phyloP scores from a whole-genome alignment of 1,140 invertebrate species.

The Zaprionus capensis region DNA sequence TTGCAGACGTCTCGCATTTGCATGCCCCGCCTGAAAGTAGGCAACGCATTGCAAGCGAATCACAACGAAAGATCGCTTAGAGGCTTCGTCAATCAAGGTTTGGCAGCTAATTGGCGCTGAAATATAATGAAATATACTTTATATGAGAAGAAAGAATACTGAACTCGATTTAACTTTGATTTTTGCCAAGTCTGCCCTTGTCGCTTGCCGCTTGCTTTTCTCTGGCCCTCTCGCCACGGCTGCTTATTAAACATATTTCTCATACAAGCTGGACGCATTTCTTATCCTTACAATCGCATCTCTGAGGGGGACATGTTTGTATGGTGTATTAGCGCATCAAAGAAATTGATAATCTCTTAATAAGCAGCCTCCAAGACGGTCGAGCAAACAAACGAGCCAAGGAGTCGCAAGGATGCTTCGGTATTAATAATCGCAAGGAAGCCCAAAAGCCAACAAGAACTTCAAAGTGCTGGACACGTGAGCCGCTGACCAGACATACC shows the following conservation, averaged over 20 bases:
- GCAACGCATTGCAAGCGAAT: conserved; percentile 10
- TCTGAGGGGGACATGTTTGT: conserved; percentile 30
- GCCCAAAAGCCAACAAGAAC: conserved; percentile 70
- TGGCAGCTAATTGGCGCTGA: background rate
- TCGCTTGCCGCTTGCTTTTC: background rate
- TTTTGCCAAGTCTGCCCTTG: background rate
- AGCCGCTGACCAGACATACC: background rate
- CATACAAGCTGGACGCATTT: background rate
- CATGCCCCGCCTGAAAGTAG: conserved; percentile 6
- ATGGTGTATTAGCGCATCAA: conserved; percentile 62
- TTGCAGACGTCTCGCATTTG: background rate
- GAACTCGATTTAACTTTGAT: background rate
- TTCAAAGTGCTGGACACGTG: conserved; percentile 51
- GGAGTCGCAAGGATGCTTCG: conserved; percentile 10
- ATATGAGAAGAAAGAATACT: no score
- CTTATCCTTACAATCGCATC: conserved; percentile 4
- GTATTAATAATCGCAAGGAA: conserved; percentile 51
- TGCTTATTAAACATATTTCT: background rate
- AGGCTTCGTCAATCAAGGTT: conserved; percentile 1
- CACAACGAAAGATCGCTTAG: background rate
- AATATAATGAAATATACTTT: background rate
- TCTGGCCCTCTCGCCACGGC: background rate
- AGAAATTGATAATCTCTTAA: conserved; percentile 81
- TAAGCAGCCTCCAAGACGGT: conserved; percentile 56
- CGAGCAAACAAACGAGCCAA: conserved; percentile 51